Conservation (phyloP, 2,113 vertebrate species). For the Bagarius yarrelli region DNA sequence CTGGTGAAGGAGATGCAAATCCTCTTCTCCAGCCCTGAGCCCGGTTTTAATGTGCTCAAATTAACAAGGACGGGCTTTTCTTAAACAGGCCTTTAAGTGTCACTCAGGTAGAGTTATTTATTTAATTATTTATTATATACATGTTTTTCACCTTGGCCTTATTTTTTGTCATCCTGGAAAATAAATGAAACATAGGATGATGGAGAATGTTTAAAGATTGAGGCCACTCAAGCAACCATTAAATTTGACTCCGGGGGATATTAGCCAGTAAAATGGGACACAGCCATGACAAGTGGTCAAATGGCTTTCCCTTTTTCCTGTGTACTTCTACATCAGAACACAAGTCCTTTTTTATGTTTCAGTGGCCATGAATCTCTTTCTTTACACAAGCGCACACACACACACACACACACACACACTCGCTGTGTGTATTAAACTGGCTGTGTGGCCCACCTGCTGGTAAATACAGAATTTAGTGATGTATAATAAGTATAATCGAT, state of each 20-base stretch:
- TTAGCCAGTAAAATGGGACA: slow-evolving; percentile 57
- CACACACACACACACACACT: slow-evolving; percentile 7
- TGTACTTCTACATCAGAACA: slow-evolving; percentile 53
- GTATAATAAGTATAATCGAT: slow-evolving; percentile 53
- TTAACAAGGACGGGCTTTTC: slow-evolving; percentile 54
- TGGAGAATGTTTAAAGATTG: slow-evolving; percentile 56
- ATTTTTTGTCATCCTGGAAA: slow-evolving; percentile 52
- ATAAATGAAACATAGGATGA: slow-evolving; percentile 52
- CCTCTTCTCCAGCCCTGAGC: slow-evolving; percentile 62
- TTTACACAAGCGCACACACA: background rate
- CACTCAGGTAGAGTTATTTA: slow-evolving; percentile 15
- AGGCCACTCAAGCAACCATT: slow-evolving; percentile 58
- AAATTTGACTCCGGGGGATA: slow-evolving; percentile 55
- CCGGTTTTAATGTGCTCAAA: slow-evolving; percentile 63
- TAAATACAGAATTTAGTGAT: slow-evolving; percentile 45
- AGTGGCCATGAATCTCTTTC: slow-evolving; percentile 25
- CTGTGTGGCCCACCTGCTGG: slow-evolving; percentile 34
- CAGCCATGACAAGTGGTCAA: slow-evolving; percentile 51
- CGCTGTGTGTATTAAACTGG: background rate
- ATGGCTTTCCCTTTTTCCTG: slow-evolving; percentile 59
- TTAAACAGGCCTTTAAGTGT: slow-evolving; percentile 45
- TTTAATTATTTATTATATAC: slow-evolving; percentile 3
- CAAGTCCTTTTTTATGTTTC: slow-evolving; percentile 39
- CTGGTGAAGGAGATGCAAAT: slow-evolving; percentile 66
- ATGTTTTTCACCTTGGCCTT: slow-evolving; percentile 30